Base-by-base conservation (phyloP, 37 sponge, comb jelly and placozoan genomes). In the Aphrocallistes beatrix region DNA sequence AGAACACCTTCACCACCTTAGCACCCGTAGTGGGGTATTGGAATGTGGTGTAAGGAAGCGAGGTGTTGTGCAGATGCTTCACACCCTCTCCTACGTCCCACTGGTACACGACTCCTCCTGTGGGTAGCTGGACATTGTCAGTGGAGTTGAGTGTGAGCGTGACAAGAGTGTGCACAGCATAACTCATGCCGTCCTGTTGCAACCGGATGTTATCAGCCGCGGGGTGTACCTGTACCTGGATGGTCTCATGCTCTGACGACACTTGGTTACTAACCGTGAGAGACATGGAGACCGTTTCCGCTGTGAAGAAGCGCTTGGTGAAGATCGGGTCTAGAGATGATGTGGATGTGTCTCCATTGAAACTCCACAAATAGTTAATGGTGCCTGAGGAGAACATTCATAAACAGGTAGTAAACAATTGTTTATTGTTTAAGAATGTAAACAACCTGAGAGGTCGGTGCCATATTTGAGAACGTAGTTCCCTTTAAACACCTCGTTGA, bases 341-440 rank as follows among this genome's bases (percentile, higher is more conserved):
- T 1, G 40, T 6, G n/a, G 6, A 1, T 25, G 38, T 49, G 16
- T 38, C 69, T 36, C 84, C 88, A 38, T 85, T 83, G 81, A 82
- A 81, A 16, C 17, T 28, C 90, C 90, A 90, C 6, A 32, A 13
- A 40, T 87, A 89, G 6, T 8, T 32, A 0, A 84, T 36, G n/a
- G 23, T 8, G 16, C 85, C 87, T 38, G 38, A 47, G 49, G 49
- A 17, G 13, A 47, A 47, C 49, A 13, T 47, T 17, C 17, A 47
- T 17, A 47, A 47, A 47, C 49, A 47, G 49, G 49, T n/a, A n/a
- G n/a, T n/a, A n/a, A n/a, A n/a, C n/a, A n/a, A n/a, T n/a, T n/a
- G n/a, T n/a, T n/a, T n/a, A n/a, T n/a, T n/a, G n/a, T n/a, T n/a
- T n/a, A n/a, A n/a, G n/a, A n/a, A n/a, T n/a, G n/a, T n/a, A n/a